Evolutionary conservation across 2,113 vertebrate species (phyloP).

Genomic region (Rhinogobius similis): DNA sequence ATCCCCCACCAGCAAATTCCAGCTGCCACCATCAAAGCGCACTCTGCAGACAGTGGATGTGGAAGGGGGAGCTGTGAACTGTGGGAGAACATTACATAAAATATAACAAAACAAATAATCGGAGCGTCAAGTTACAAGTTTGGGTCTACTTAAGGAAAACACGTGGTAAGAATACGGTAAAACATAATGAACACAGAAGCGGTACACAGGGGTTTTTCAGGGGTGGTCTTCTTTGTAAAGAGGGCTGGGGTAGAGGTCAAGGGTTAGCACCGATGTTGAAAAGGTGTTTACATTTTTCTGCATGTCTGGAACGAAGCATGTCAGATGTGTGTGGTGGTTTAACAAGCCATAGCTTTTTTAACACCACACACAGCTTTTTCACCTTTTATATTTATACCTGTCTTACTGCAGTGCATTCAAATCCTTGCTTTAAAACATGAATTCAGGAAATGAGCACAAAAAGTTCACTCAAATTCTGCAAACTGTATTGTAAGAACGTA

Average conservation of each 20-base stretch:
- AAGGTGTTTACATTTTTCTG: constrained; percentile 28
- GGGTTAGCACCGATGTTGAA: background rate
- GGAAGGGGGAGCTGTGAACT: constrained; percentile 13
- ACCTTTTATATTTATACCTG: too few relatives aligned
- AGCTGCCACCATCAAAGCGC: constrained; percentile 60
- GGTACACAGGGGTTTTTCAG: background rate
- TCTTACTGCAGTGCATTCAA: too few relatives aligned
- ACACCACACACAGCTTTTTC: too few relatives aligned
- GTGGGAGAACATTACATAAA: constrained; percentile 14
- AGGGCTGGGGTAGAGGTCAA: constrained; percentile 27
- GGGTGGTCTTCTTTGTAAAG: background rate
- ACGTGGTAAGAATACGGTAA: too few relatives aligned
- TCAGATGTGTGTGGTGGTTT: constrained; percentile 31
- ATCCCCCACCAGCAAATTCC: constrained; percentile 62
- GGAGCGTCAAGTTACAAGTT: background rate
- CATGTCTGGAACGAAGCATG: background rate
- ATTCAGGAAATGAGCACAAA: too few relatives aligned
- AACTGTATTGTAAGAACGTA: too few relatives aligned
- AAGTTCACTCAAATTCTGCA: too few relatives aligned
- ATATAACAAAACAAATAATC: background rate
- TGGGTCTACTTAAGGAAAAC: background rate
- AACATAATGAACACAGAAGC: too few relatives aligned
- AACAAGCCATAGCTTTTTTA: constrained; percentile 14
- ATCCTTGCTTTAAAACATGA: too few relatives aligned
- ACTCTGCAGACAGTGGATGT: constrained; percentile 40